Conservation (phyloP, 2,888 invertebrate species). For the Digitonthophagus gazella region DNA sequence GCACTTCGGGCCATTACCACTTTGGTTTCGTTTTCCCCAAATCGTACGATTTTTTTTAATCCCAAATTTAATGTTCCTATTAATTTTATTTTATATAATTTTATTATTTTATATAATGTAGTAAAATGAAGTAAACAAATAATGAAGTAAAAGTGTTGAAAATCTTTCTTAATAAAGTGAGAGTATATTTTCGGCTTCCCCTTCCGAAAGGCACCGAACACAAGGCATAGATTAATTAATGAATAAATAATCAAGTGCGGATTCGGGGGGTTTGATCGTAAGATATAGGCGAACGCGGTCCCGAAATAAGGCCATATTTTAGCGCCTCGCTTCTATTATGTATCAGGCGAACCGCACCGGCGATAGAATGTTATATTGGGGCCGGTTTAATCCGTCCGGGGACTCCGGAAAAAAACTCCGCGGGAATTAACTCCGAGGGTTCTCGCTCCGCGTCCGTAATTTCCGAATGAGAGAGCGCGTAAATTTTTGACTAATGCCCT, state of each 20-base stretch:
- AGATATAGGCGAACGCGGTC: conserved; percentile 42
- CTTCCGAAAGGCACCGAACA: background rate
- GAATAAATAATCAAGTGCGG: conserved; percentile 51
- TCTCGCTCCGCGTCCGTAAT: background rate
- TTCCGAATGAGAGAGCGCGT: background rate
- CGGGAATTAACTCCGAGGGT: no score
- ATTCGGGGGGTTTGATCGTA: conserved; percentile 50
- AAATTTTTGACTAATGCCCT: background rate
- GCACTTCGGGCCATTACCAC: background rate
- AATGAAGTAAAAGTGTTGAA: no score
- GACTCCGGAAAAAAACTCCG: no score
- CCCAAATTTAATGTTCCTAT: no score
- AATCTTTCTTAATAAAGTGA: no score
- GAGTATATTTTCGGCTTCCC: background rate
- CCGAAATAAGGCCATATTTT: background rate
- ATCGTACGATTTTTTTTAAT: no score
- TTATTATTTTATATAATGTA: no score
- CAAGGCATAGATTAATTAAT: conserved; percentile 52
- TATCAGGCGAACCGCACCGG: background rate
- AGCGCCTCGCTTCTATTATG: background rate
- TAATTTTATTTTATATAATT: no score
- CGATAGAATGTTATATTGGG: background rate
- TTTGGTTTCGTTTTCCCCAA: background rate
- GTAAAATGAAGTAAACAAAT: no score
- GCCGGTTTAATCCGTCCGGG: no score